These are phyloP conservation scores for Chaetura pelagica DNA, from an alignment of 2,113 vertebrate genomes.

Conservation along the genomic window DNA sequence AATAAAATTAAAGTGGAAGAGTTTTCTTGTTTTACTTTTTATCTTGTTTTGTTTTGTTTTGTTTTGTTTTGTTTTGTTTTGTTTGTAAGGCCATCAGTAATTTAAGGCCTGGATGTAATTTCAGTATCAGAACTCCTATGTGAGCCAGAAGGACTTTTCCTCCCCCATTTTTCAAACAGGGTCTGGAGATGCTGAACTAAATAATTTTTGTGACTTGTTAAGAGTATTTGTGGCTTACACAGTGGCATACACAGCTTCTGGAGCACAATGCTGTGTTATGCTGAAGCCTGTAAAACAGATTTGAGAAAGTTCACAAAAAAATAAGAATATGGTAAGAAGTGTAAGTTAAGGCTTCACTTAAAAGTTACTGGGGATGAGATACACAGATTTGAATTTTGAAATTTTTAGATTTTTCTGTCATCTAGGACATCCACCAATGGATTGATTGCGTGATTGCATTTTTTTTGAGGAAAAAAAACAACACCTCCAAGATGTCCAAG, in stretches of 20 bases:
- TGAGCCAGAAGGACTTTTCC: not conserved
- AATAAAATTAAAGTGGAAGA: not conserved
- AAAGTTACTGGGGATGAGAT: not conserved
- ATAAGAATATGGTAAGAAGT: rapidly evolving
- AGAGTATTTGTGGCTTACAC: not conserved
- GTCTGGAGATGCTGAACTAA: not conserved
- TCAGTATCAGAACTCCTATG: not conserved
- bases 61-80: not conserved
- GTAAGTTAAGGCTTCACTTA: not conserved
- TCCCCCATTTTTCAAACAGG: not conserved
- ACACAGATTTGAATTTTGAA: not conserved
- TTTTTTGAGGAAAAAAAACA: rapidly evolving
- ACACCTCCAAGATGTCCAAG: not conserved
- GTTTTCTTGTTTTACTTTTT: not conserved
- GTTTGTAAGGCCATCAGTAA: rapidly evolving
- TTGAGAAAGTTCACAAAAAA: not conserved
- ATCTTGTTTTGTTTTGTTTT: not conserved
- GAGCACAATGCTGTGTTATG: not conserved
- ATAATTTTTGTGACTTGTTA: not conserved
- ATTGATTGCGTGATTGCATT: not conserved
- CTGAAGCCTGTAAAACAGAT: not conserved
- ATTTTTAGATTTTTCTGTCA: not conserved
- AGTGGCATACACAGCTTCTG: not conserved
- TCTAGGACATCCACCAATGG: not conserved
- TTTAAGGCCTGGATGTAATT: not conserved